Conservation (phyloP, 2,888 invertebrate species). For the Cheilosia vulpina region DNA sequence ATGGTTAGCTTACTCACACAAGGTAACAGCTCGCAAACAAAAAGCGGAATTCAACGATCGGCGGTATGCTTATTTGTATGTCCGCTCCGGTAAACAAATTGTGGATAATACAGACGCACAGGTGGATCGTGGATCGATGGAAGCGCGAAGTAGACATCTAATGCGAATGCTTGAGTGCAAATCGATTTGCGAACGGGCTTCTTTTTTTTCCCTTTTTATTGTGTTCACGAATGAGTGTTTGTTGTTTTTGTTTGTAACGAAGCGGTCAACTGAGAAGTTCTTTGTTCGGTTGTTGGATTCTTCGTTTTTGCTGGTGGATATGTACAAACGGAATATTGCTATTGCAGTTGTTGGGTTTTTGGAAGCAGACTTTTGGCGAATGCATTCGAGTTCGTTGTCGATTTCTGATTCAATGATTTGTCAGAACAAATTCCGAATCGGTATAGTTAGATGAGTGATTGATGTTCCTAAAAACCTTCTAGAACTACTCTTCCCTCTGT, state of each 20-base stretch:
- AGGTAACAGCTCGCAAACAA: background rate
- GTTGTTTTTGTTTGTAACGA: background rate
- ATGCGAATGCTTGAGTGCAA: constrained; percentile 30
- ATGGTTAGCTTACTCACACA: constrained; percentile 13
- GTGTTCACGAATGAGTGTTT: constrained; percentile 10
- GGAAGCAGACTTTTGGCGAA: no score
- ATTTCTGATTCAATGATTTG: no score
- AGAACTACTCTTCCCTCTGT: no score
- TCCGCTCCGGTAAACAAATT: background rate
- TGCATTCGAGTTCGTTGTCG: no score
- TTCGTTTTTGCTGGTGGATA: no score
- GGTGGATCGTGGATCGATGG: constrained; percentile 31
- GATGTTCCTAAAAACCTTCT: no score
- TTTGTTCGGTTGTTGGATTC: background rate
- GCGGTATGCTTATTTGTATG: constrained; percentile 2
- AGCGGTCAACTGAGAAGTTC: constrained; percentile 28
- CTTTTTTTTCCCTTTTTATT: background rate
- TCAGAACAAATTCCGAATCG: no score
- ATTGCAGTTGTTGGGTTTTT: no score
- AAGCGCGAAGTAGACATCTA: constrained; percentile 24
- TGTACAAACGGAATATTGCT: no score
- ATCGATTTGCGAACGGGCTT: constrained; percentile 26
- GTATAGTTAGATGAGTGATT: no score
- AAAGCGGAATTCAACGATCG: background rate
- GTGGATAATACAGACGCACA: constrained; percentile 7